phyloP scores from a whole-genome alignment of 1,140 invertebrate genomes.

The Drosophila pruinosa region DNA sequence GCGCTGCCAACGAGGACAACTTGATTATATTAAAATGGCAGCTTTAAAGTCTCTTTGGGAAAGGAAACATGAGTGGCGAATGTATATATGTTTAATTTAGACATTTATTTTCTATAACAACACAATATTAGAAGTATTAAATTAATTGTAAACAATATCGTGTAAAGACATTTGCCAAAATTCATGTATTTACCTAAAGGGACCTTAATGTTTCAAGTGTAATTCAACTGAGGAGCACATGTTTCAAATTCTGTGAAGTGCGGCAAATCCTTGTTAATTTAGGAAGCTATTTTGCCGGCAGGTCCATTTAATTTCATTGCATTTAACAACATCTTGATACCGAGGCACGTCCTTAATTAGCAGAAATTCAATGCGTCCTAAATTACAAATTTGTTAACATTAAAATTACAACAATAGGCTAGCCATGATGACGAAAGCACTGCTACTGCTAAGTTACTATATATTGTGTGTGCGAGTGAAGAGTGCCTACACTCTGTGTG shows the following conservation, averaged over 20 bases:
- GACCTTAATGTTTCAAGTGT: not conserved
- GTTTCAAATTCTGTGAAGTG: not conserved
- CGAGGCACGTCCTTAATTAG: constrained; percentile 43
- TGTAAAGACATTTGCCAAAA: too few species aligned
- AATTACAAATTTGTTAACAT: constrained; percentile 59
- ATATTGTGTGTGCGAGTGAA: constrained; percentile 18
- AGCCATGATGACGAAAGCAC: constrained; percentile 8
- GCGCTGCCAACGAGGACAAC: not conserved
- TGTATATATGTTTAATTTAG: too few species aligned
- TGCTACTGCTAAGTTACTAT: not conserved
- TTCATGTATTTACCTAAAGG: too few species aligned
- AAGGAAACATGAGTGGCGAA: too few species aligned
- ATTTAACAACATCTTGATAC: constrained; percentile 29
- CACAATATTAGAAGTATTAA: too few species aligned
- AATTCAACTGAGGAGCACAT: not conserved
- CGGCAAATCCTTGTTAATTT: constrained; percentile 2
- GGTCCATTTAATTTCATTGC: constrained; percentile 32
- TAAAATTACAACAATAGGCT: constrained; percentile 42
- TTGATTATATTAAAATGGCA: not conserved
- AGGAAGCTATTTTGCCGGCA: not conserved
- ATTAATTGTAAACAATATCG: too few species aligned
- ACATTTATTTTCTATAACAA: too few species aligned
- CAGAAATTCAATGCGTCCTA: constrained; percentile 59
- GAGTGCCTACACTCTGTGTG: too few species aligned
- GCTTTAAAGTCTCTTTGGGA: not conserved